Conservation (phyloP, 2,888 invertebrate genomes). For the Parapristionchus giblindavisi region DNA sequence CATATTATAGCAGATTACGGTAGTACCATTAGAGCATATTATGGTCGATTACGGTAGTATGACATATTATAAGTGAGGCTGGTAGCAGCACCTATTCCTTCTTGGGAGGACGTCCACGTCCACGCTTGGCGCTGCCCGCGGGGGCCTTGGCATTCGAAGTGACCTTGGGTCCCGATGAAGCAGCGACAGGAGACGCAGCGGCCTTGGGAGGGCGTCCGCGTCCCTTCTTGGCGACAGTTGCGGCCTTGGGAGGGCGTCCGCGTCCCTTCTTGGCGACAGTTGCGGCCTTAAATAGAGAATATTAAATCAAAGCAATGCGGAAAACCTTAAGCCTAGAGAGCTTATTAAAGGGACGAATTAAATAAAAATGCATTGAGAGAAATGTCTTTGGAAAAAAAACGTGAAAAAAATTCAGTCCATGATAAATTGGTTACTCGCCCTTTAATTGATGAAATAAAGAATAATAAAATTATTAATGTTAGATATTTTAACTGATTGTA, state of each 20-base stretch:
- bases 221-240: neutral
- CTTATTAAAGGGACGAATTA: too few relatives aligned
- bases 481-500: neutral
- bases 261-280: conserved; percentile 7
- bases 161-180: neutral
- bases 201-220: neutral
- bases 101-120: conserved; percentile 23
- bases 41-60: too few relatives aligned
- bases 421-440: neutral
- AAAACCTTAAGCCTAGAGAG: too few relatives aligned
- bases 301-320: too few relatives aligned
- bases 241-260: neutral
- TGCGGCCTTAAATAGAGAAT: too few relatives aligned
- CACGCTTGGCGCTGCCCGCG: conserved; percentile 17
- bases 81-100: neutral
- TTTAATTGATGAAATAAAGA: neutral
- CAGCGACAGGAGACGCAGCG: neutral
- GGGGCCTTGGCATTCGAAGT: too few relatives aligned
- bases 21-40: too few relatives aligned
- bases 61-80: too few relatives aligned
- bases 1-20: too few relatives aligned
- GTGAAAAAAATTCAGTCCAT: neutral
- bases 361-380: too few relatives aligned
- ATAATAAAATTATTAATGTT: neutral
- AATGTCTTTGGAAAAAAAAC: too few relatives aligned